These are phyloP conservation scores for Rhinogobius similis DNA, from an alignment of 2,113 vertebrate genomes.

Conservation along the genomic window DNA sequence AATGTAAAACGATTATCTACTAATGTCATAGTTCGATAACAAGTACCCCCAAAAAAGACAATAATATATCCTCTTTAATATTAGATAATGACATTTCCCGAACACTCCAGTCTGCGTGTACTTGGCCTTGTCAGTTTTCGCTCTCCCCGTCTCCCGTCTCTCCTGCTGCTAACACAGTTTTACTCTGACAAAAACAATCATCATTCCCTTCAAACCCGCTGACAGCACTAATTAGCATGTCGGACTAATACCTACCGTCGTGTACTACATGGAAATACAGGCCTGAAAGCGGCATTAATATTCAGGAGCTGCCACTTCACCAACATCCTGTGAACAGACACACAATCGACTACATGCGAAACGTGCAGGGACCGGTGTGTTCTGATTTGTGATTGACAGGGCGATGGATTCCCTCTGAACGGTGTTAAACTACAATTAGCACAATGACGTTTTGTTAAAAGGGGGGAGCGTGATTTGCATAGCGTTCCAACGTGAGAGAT, in stretches of 20 bases:
- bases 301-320: conserved; percentile 45
- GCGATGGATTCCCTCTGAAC: conserved; percentile 62
- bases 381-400: conserved; percentile 71
- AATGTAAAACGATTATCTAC: no score
- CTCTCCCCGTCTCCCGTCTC: conserved; percentile 24
- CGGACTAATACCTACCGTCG: conserved; percentile 55
- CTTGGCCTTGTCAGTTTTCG: background rate
- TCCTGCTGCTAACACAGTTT: conserved; percentile 48
- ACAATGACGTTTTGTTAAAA: conserved; percentile 2
- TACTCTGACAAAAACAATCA: conserved; percentile 69
- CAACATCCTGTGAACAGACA: conserved; percentile 46
- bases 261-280: conserved; percentile 12
- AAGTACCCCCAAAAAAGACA: no score
- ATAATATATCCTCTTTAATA: background rate
- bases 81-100: background rate
- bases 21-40: no score
- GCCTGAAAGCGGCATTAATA: conserved; percentile 40
- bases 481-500: background rate
- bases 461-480: background rate
- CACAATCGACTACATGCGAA: conserved; percentile 54
- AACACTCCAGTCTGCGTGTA: background rate
- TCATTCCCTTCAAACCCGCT: conserved; percentile 76
- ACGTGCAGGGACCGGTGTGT: conserved; percentile 33
- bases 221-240: conserved; percentile 77
- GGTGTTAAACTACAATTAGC: conserved; percentile 51